Conservation (phyloP, 2,797 vertebrate species). For the Poecilia velifera region DNA sequence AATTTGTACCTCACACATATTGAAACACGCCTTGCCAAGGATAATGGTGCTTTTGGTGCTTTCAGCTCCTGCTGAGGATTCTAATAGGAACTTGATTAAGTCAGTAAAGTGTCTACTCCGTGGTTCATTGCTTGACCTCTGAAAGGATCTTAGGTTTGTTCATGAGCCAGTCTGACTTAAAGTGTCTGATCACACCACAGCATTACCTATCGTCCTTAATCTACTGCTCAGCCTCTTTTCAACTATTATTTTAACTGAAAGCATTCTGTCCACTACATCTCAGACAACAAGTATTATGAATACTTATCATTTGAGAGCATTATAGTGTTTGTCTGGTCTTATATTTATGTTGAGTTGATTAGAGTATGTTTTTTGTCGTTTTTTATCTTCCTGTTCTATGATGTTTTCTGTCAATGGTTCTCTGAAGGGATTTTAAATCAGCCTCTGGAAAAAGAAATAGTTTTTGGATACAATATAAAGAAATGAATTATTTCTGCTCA, state of each 20-base stretch:
- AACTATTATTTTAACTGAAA: neutral
- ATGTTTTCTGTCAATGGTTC: too few relatives aligned
- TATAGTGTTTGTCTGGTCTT: neutral
- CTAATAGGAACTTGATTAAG: slow-evolving; percentile 11
- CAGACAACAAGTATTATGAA: neutral
- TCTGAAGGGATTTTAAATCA: too few relatives aligned
- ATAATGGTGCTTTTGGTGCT: neutral
- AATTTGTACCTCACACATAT: neutral
- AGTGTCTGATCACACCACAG: slow-evolving; percentile 34
- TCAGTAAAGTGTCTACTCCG: slow-evolving; percentile 27
- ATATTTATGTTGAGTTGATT: neutral
- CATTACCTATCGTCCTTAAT: neutral
- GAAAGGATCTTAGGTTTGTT: slow-evolving; percentile 47
- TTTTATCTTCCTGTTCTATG: neutral
- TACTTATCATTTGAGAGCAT: neutral
- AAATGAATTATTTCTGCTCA: too few relatives aligned
- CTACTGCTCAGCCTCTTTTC: neutral
- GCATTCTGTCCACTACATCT: neutral
- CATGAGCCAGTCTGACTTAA: slow-evolving; percentile 42
- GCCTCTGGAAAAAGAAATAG: too few relatives aligned
- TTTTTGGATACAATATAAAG: too few relatives aligned
- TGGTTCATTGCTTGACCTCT: slow-evolving; percentile 35
- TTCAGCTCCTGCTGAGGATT: slow-evolving; percentile 7
- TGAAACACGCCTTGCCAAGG: neutral
- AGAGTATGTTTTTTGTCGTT: too few relatives aligned